phyloP scores from a whole-genome alignment of 2,113 vertebrate genomes.

The Mionectes macconnelli region DNA sequence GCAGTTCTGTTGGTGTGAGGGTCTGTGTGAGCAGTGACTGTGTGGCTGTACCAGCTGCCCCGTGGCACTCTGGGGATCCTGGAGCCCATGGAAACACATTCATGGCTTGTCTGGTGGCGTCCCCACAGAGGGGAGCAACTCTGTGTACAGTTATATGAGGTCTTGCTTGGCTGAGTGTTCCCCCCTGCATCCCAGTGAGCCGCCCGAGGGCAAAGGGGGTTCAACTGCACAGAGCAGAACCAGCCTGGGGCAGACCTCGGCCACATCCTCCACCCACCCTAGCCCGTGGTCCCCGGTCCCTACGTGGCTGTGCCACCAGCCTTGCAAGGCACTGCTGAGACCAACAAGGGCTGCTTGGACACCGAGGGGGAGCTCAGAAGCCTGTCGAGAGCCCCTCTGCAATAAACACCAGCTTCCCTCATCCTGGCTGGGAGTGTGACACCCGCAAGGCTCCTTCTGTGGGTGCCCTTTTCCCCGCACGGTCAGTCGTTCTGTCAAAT shows the following conservation, averaged over 20 bases:
- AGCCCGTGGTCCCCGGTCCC: background rate
- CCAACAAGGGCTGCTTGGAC: fast-evolving
- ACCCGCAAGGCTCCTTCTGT: background rate
- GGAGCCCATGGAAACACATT: background rate
- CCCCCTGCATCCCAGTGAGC: background rate
- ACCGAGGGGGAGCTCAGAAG: fast-evolving
- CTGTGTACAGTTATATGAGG: fast-evolving
- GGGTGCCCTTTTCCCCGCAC: background rate
- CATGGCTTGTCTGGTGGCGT: fast-evolving
- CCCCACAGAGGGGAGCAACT: background rate
- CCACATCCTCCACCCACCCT: background rate
- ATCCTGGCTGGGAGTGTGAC: fast-evolving
- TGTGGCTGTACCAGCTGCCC: background rate
- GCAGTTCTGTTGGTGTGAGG: background rate
- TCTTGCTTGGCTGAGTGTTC: background rate
- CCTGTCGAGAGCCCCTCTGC: fast-evolving
- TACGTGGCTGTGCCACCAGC: background rate
- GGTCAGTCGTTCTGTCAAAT: background rate
- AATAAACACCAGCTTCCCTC: fast-evolving
- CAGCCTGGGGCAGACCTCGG: background rate
- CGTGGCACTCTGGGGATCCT: background rate
- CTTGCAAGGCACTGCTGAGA: background rate
- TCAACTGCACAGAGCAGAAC: background rate
- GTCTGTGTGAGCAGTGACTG: background rate
- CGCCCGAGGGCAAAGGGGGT: background rate